Conservation (phyloP, 2,797 vertebrate species). For the Echiichthys vipera region DNA sequence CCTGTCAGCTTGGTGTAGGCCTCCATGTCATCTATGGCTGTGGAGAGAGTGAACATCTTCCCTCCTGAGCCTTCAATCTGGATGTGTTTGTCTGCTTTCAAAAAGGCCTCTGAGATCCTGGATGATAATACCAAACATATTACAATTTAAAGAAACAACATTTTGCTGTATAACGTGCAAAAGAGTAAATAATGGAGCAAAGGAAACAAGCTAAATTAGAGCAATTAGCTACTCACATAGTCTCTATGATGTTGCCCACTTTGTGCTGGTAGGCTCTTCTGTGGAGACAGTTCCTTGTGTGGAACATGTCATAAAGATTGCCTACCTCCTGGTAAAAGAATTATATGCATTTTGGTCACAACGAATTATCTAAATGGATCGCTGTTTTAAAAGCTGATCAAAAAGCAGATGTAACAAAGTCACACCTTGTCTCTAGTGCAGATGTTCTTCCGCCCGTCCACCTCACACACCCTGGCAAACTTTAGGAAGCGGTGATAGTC, state of each 20-base stretch:
- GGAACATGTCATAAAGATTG: conserved; percentile 97
- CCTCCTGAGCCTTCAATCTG: conserved; percentile 84
- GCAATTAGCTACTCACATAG: conserved; percentile 87
- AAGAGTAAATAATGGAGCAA: background rate
- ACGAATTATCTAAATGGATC: background rate
- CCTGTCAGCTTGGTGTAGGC: conserved; percentile 96
- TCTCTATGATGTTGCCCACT: conserved; percentile 92
- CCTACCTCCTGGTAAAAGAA: conserved; percentile 88
- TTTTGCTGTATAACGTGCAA: background rate
- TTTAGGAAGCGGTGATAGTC: conserved; percentile 92
- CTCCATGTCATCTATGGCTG: conserved; percentile 94
- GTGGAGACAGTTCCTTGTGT: conserved; percentile 92
- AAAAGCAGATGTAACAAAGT: background rate
- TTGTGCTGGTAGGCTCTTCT: conserved; percentile 96
- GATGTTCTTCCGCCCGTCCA: conserved; percentile 86
- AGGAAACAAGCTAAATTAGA: background rate
- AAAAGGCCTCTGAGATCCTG: conserved; percentile 96
- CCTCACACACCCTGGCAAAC: conserved; percentile 92
- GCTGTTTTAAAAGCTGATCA: background rate
- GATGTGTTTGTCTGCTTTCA: conserved; percentile 90
- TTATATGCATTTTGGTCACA: background rate
- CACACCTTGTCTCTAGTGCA: conserved; percentile 94
- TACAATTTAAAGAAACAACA: background rate
- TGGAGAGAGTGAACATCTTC: conserved; percentile 85
- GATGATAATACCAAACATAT: background rate